These are phyloP conservation scores for Drosophila baimaii DNA, from an alignment of 1,140 invertebrate species.

Conservation along the genomic window DNA sequence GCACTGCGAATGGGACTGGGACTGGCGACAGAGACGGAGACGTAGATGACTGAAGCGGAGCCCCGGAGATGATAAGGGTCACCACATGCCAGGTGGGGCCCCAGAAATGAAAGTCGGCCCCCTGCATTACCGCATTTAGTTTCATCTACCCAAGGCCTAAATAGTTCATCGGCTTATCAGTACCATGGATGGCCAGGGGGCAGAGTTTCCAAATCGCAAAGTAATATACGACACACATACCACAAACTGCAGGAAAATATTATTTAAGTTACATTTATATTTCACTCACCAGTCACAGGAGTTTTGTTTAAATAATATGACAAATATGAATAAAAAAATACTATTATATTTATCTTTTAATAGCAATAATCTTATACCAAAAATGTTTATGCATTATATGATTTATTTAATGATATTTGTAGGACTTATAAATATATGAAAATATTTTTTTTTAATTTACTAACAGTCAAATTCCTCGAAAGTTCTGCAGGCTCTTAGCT, in stretches of 20 bases:
- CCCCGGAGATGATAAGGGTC: slow-evolving; percentile 57
- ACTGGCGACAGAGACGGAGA: not conserved
- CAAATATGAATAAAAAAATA: too few species aligned
- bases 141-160: slow-evolving; percentile 21
- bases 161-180: slow-evolving; percentile 36
- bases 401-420: too few species aligned
- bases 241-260: not conserved
- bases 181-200: not conserved
- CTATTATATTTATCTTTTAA: too few species aligned
- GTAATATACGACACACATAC: not conserved
- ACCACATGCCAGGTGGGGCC: slow-evolving; percentile 44
- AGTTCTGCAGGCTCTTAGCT: too few species aligned
- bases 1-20: not conserved
- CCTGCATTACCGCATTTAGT: slow-evolving; percentile 11
- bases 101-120: slow-evolving; percentile 16
- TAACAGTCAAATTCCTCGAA: not conserved
- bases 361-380: accelerated
- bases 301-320: not conserved
- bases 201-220: slow-evolving; percentile 3
- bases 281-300: not conserved
- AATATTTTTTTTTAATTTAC: too few species aligned
- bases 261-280: too few species aligned
- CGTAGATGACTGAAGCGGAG: slow-evolving; percentile 20
- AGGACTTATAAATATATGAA: too few species aligned
- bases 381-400: not conserved